These are phyloP conservation scores for Carposina sasakii DNA, from an alignment of 1,140 invertebrate species.

Conservation along the genomic window DNA sequence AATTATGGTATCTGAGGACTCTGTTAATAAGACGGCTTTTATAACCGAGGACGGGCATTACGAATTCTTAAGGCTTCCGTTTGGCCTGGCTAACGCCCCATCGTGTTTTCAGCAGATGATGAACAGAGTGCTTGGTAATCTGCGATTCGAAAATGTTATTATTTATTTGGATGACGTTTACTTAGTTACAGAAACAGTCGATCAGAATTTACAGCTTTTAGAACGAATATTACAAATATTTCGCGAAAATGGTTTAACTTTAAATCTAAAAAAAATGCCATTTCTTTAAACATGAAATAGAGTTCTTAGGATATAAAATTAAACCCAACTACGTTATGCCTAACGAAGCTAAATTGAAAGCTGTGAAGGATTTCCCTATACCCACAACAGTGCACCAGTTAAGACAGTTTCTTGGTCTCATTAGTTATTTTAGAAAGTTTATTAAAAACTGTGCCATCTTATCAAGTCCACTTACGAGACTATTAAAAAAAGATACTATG, in stretches of 20 bases:
- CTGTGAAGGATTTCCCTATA: slow-evolving; percentile 14
- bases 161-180: slow-evolving; percentile 20
- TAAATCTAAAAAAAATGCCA: slow-evolving; percentile 3
- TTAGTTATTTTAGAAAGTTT: slow-evolving; percentile 29
- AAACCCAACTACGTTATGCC: not conserved
- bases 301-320: slow-evolving; percentile 1
- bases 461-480: slow-evolving; percentile 22
- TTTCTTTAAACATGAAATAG: slow-evolving; percentile 10
- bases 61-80: slow-evolving; percentile 3
- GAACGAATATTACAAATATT: slow-evolving; percentile 8
- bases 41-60: slow-evolving; percentile 35
- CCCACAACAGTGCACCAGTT: slow-evolving; percentile 22
- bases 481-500: slow-evolving; percentile 21
- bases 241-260: slow-evolving; percentile 12
- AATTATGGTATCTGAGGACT: slow-evolving; percentile 6
- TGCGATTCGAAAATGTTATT: slow-evolving; percentile 4
- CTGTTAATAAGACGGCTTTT: slow-evolving; percentile 30
- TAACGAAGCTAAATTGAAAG: not conserved
- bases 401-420: slow-evolving; percentile 4
- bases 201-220: slow-evolving; percentile 9
- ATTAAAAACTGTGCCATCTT: slow-evolving; percentile 29
- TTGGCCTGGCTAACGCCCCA: slow-evolving; percentile 15
- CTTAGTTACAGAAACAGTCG: slow-evolving; percentile 14
- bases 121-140: slow-evolving; percentile 14
- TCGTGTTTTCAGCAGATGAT: slow-evolving; percentile 16